Base-by-base conservation (phyloP, 2,797 vertebrate genomes). In the Danio aesculapii region DNA sequence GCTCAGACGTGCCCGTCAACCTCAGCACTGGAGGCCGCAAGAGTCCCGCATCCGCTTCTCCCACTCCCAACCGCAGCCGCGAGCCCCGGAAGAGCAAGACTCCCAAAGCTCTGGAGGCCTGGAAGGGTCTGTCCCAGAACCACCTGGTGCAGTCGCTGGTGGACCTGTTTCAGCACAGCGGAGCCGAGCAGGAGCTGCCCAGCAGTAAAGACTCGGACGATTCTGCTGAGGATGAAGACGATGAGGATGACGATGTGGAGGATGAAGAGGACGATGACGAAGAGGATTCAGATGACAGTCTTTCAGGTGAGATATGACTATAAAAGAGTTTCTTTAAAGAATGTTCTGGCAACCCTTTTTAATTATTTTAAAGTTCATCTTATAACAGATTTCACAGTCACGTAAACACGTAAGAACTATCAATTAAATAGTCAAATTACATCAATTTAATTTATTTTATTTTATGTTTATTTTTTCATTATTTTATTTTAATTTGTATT, bases 121-220 rank as follows among this genome's bases (percentile, higher is more conserved):
- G 93, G 88, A 98, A 96, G 91, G 91, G 94, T 75, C 95, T 96
- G 55, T 95, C 95, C 83, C 95, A 93, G 88, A 93, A 96, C 89
- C 96, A 95, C 83, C 92, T 97, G 85, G 91, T 95, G 73, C 95
- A 98, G 86, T 95, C 96, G 74, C 89, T 97, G 72, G 95, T 96
- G 83, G 97, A 98, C 84, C 95, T 98, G 82, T 99, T 99, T 87
- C 94, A 97, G 84, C 96, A 95, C 75, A 92, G 97, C 90, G 96
- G 95, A 83, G 88, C 93, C 0, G 97, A 96, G 90, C 95, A 94
- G 57, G 94, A 96, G 62, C 94, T 97, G 84, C 96, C 95, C 19
- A 96, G 96, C 88, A 97, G 96, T 90, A 99, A 97, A 91, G 98
- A 99, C 90, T 99, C 98, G 10, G 98, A 99, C 14, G 97, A 99